phyloP scores from a whole-genome alignment of 1,140 invertebrate genomes.

The Batillaria attramentaria region DNA sequence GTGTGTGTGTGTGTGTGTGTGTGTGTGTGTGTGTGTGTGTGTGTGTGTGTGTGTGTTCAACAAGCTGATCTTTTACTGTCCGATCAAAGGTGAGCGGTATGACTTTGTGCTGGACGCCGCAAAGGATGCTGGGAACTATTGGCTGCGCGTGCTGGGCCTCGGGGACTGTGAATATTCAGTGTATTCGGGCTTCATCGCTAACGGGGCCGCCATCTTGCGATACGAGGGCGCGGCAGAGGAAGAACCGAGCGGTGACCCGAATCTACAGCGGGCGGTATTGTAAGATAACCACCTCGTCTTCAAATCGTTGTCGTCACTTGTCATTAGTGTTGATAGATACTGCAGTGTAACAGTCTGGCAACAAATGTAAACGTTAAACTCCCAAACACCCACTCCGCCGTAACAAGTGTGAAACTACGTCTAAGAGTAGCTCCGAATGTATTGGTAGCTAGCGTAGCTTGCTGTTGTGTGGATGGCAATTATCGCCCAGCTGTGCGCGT shows the following conservation, averaged over 20 bases:
- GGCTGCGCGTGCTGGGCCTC: slow-evolving; percentile 83
- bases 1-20: background rate
- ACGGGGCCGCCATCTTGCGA: slow-evolving; percentile 78
- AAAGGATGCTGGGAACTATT: slow-evolving; percentile 82
- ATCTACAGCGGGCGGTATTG: slow-evolving; percentile 24
- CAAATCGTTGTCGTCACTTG: too few relatives aligned
- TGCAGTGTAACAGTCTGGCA: too few relatives aligned
- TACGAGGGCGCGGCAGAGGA: slow-evolving; percentile 35
- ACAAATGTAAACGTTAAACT: too few relatives aligned
- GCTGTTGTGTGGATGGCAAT: too few relatives aligned
- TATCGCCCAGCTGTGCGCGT: too few relatives aligned
- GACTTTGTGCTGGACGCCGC: slow-evolving; percentile 86
- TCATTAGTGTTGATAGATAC: too few relatives aligned
- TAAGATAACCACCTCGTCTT: too few relatives aligned
- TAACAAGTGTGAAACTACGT: too few relatives aligned
- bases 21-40: slow-evolving; percentile 67
- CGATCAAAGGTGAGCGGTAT: slow-evolving; percentile 71
- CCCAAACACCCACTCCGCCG: too few relatives aligned
- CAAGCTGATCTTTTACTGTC: slow-evolving; percentile 22
- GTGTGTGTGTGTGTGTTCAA: slow-evolving; percentile 81
- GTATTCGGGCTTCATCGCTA: too few relatives aligned
- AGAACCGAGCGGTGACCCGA: slow-evolving; percentile 13
- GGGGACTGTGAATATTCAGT: slow-evolving; percentile 81
- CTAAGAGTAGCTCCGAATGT: too few relatives aligned
- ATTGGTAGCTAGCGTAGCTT: too few relatives aligned